These are phyloP conservation scores for Syngnathus rostellatus DNA, from an alignment of 2,797 vertebrate genomes.

Conservation along the genomic window DNA sequence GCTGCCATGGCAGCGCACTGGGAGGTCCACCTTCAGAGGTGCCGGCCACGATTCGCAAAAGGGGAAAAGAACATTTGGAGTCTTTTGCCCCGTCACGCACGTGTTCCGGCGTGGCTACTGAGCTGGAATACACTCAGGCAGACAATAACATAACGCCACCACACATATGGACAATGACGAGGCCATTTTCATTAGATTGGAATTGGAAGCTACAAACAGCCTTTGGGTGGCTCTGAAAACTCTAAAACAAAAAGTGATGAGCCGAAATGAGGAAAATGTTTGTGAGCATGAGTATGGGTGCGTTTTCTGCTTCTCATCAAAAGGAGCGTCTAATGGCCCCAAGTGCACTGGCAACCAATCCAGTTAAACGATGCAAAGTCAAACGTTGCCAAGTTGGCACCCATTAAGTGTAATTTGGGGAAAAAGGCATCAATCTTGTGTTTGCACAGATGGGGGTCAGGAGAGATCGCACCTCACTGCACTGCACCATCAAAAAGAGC, in stretches of 20 bases:
- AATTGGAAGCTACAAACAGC: background rate
- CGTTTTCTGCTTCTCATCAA: constrained; percentile 5
- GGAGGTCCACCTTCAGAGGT: constrained; percentile 44
- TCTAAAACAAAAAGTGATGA: too few relatives aligned
- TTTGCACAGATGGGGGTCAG: constrained; percentile 29
- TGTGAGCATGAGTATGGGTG: background rate
- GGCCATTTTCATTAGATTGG: background rate
- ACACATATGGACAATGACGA: background rate
- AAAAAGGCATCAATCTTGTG: constrained; percentile 36
- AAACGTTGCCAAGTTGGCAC: constrained; percentile 23
- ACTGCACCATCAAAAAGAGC: constrained; percentile 44
- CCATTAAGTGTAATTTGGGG: constrained; percentile 35
- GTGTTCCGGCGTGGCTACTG: background rate
- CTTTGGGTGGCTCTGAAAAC: background rate
- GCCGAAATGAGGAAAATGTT: background rate
- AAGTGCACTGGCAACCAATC: constrained; percentile 13
- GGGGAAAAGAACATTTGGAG: constrained; percentile 43
- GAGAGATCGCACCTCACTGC: constrained; percentile 43
- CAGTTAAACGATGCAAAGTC: constrained; percentile 9
- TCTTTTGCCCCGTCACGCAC: constrained; percentile 13
- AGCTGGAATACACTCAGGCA: background rate
- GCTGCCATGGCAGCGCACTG: constrained; percentile 47
- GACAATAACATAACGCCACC: background rate
- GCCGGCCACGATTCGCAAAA: constrained; percentile 35
- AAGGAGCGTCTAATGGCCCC: constrained; percentile 21